phyloP scores from a whole-genome alignment of 2,888 invertebrate genomes.

The Ormyrus pomaceus region DNA sequence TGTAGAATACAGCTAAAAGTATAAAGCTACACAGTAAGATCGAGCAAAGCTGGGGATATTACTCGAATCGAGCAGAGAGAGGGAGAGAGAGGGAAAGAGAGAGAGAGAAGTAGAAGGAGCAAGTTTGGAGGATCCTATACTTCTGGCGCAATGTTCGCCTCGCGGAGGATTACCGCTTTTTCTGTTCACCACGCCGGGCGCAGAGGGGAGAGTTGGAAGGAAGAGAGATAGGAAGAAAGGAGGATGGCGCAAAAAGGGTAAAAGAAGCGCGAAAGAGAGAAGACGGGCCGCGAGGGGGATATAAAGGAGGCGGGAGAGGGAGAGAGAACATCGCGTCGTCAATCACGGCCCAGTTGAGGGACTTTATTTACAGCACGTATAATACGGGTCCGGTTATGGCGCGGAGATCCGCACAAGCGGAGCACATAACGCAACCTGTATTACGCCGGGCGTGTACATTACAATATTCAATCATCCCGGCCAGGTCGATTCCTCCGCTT shows the following conservation, averaged over 20 bases:
- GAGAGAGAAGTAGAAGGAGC: conserved; percentile 47
- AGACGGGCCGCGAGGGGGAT: conserved; percentile 48
- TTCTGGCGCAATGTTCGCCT: conserved; percentile 31
- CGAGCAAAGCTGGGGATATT: conserved; percentile 32
- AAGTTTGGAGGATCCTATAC: conserved; percentile 23
- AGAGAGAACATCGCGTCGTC: conserved; percentile 67
- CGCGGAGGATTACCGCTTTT: conserved; percentile 40
- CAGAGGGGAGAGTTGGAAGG: conserved; percentile 51
- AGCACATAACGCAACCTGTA: conserved; percentile 47
- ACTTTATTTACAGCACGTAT: conserved; percentile 39
- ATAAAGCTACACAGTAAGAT: conserved; percentile 11
- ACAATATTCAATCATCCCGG: conserved; percentile 67
- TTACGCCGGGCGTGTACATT: conserved; percentile 55
- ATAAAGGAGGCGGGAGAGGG: conserved; percentile 37
- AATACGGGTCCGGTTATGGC: background rate
- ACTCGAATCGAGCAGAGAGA: conserved; percentile 43
- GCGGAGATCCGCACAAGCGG: background rate
- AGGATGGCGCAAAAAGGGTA: conserved; percentile 38
- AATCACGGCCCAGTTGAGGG: conserved; percentile 71
- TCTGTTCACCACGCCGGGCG: background rate
- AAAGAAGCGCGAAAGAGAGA: conserved; percentile 1
- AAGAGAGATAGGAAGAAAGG: conserved; percentile 56
- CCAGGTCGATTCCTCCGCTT: conserved; percentile 46
- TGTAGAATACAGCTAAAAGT: too few relatives aligned
- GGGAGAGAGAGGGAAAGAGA: conserved; percentile 41